Evolutionary conservation across 2,888 invertebrate species (phyloP), one percentile per base, ranked within the genome.

Genomic region (Volucella inflata): DNA sequence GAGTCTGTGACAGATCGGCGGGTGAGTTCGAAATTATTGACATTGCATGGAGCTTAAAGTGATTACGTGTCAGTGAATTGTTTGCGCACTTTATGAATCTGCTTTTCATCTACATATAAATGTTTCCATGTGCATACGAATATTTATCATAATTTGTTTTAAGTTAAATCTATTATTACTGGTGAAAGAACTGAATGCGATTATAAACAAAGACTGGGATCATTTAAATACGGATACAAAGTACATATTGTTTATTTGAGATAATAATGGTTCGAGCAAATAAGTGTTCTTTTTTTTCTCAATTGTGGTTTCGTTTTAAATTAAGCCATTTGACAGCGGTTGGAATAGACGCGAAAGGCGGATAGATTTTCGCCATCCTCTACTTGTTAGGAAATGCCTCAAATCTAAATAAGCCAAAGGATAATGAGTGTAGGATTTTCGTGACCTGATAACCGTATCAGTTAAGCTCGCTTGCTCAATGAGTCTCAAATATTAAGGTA

Each of bases 111-210:
- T 64, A 14, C 64, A 10, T 60, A 40, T 14, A 17, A n/a, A 42
- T 16, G 21, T 36, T 30, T 53, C 65, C 57, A 48, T 46, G 6
- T 50, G 14, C 12, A 42, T 65, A 10, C 50, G 38, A 10, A 11
- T 70, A 74, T 78, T 78, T 57, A 78, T 74, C 57, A 44, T 64
- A 64, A 77, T 64, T 76, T 68, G 55, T 71, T 76, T 80, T 72
- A 21, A 77, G 72, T 85, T 72, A 68, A 76, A 77, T 78, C 71
- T 76, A 77, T 77, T 68, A 81, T 80, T 72, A 17, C 46, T 67
- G 76, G 76, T 76, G 65, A 85, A 80, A 55, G 71, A 62, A 80
- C 76, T 60, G 30, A 30, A 30, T 30, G 30, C 30, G 76, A 85
- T 80, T 85, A 68, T 50, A 60, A 62, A 72, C 75, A 72, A 76